A percentile compares a stretch with the other conserved stretches of the same genome.
These are phyloP conservation scores for Argentina silus DNA, from an alignment of 2,797 vertebrate species.

Conservation along the genomic window DNA sequence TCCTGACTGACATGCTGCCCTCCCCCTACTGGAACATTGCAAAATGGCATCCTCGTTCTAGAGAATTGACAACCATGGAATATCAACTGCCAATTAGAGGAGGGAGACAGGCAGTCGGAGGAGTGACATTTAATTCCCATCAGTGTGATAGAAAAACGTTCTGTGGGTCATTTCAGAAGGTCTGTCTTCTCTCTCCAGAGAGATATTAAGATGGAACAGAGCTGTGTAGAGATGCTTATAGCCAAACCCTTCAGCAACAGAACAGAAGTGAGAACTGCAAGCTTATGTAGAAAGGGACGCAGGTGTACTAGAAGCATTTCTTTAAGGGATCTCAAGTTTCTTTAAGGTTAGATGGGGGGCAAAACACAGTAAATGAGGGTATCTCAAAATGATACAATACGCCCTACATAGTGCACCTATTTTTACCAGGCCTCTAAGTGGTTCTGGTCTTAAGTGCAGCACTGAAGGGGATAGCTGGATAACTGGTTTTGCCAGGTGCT, in stretches of 20 bases:
- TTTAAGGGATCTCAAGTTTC: neutral
- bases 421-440: too few relatives aligned
- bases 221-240: constrained; percentile 38
- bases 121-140: constrained; percentile 76
- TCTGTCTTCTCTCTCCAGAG: constrained; percentile 4
- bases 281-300: neutral
- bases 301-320: neutral
- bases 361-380: too few relatives aligned
- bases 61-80: constrained; percentile 74
- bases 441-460: too few relatives aligned
- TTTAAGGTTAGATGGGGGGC: too few relatives aligned
- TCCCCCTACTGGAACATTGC: constrained; percentile 45
- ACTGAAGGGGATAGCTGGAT: too few relatives aligned
- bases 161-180: constrained; percentile 61
- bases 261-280: neutral
- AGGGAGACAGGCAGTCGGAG: constrained; percentile 63
- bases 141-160: constrained; percentile 47
- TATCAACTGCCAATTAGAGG: constrained; percentile 79
- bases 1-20: constrained; percentile 61
- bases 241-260: constrained; percentile 16
- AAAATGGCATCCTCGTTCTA: constrained; percentile 61
- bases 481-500: too few relatives aligned
- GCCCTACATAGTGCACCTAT: too few relatives aligned
- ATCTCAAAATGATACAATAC: too few relatives aligned
- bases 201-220: constrained; percentile 56